Conservation (phyloP, 1,140 invertebrate species). For the Mercenaria mercenaria region DNA sequence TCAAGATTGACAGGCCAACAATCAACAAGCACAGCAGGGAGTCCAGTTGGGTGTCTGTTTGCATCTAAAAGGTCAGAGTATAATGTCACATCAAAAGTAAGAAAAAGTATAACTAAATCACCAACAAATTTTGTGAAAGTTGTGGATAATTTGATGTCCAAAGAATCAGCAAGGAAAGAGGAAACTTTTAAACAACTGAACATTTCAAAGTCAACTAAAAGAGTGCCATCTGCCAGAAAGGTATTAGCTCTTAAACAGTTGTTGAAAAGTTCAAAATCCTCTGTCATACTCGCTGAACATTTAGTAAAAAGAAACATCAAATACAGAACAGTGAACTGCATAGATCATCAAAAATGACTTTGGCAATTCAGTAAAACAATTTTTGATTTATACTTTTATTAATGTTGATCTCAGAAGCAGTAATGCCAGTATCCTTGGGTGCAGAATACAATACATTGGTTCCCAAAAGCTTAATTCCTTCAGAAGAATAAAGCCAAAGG, state of each 20-base stretch:
- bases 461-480: too few species aligned
- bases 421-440: too few species aligned
- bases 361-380: too few species aligned
- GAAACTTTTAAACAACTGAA: constrained; percentile 30
- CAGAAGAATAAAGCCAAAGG: too few species aligned
- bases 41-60: constrained; percentile 3
- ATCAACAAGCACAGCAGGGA: constrained; percentile 16
- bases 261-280: constrained; percentile 49
- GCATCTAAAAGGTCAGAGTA: constrained; percentile 35
- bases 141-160: constrained; percentile 40
- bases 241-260: constrained; percentile 25
- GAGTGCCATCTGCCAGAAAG: neutral
- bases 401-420: too few species aligned
- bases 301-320: constrained; percentile 34
- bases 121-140: constrained; percentile 51
- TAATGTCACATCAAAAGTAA: constrained; percentile 51
- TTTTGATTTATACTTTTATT: too few species aligned
- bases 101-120: constrained; percentile 45
- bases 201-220: constrained; percentile 4
- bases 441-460: too few species aligned
- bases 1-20: too few species aligned
- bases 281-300: constrained; percentile 34
- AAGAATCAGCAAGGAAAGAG: constrained; percentile 54
- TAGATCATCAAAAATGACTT: too few species aligned
- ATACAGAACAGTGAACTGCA: too few species aligned